Evolutionary conservation across 2,888 invertebrate genomes (phyloP).

Genomic region (Hylaea fasciaria): DNA sequence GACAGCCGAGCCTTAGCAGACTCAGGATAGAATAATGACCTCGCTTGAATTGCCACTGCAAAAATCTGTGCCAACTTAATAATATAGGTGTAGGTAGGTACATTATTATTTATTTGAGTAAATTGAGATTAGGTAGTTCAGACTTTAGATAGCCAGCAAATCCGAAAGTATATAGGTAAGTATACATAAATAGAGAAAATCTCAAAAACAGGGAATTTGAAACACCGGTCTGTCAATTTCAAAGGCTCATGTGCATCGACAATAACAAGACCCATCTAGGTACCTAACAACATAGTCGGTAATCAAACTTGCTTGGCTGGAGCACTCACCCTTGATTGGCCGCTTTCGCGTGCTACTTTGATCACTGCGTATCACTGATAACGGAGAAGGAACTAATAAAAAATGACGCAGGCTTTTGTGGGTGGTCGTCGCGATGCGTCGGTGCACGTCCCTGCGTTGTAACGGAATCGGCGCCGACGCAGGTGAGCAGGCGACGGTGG

Average conservation of each 20-base stretch:
- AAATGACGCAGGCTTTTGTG: conserved; percentile 37
- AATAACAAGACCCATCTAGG: no score
- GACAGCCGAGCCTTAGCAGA: conserved; percentile 51
- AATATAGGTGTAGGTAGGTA: no score
- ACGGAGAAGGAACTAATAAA: neutral
- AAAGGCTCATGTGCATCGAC: conserved; percentile 53
- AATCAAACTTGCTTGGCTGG: neutral
- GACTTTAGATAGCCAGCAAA: no score
- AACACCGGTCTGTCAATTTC: conserved; percentile 64
- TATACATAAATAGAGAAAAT: conserved; percentile 21
- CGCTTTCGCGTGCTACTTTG: neutral
- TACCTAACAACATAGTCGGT: no score
- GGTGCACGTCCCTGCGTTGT: conserved; percentile 57
- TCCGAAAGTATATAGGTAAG: no score
- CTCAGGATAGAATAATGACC: conserved; percentile 7
- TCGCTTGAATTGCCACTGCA: neutral
- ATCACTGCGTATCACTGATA: conserved; percentile 21
- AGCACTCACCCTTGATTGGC: conserved; percentile 9
- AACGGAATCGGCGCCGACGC: conserved; percentile 52
- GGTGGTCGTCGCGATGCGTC: conserved; percentile 41
- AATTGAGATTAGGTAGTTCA: no score
- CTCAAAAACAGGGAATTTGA: conserved; percentile 70
- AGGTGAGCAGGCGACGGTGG: conserved; percentile 63
- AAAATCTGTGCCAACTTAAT: no score
- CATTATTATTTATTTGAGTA: no score